A percentile compares a stretch with the other conserved stretches of the same genome.
phyloP scores from a whole-genome alignment of 30 jellyfish, hydroid and myxozoan genomes.

The Sanderia malayensis region DNA sequence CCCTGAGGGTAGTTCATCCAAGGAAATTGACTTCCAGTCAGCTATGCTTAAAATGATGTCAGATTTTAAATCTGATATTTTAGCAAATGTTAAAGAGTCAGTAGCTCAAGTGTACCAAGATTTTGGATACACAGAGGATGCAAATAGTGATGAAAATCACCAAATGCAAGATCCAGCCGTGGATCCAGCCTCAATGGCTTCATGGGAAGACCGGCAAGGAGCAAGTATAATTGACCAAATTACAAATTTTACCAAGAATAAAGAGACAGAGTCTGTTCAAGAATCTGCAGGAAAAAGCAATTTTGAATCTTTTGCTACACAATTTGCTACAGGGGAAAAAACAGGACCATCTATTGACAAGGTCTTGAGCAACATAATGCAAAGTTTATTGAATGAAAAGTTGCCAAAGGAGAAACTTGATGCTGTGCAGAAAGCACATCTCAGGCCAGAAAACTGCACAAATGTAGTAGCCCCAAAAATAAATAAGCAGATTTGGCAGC shows the following conservation, averaged over 20 bases:
- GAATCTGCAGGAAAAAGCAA: slow-evolving; percentile 1
- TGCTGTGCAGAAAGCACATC: slow-evolving; percentile 17
- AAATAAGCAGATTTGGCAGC: slow-evolving; percentile 14
- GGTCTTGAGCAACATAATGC: slow-evolving; percentile 31
- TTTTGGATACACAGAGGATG: slow-evolving; percentile 23
- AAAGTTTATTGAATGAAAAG: slow-evolving; percentile 14
- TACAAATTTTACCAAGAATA: no score
- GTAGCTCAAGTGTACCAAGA: slow-evolving; percentile 23
- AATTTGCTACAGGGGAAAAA: slow-evolving; percentile 22
- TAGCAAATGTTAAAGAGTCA: slow-evolving; percentile 37
- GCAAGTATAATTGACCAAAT: no score
- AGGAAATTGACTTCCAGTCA: slow-evolving; percentile 1
- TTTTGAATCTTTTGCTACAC: slow-evolving; percentile 20
- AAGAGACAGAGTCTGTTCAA: background rate
- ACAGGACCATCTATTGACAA: slow-evolving; percentile 34
- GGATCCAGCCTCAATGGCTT: background rate
- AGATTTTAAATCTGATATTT: slow-evolving; percentile 23
- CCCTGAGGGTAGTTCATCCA: slow-evolving; percentile 24
- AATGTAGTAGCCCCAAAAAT: slow-evolving; percentile 18
- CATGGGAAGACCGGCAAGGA: slow-evolving; percentile 17
- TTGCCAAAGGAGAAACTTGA: slow-evolving; percentile 16
- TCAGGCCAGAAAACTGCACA: slow-evolving; percentile 25
- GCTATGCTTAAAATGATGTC: slow-evolving; percentile 31
- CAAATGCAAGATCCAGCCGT: slow-evolving; percentile 5
- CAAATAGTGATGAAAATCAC: slow-evolving; percentile 17